These are phyloP conservation scores for Metallyticus violacea DNA, from an alignment of 2,888 invertebrate genomes.

Conservation along the genomic window DNA sequence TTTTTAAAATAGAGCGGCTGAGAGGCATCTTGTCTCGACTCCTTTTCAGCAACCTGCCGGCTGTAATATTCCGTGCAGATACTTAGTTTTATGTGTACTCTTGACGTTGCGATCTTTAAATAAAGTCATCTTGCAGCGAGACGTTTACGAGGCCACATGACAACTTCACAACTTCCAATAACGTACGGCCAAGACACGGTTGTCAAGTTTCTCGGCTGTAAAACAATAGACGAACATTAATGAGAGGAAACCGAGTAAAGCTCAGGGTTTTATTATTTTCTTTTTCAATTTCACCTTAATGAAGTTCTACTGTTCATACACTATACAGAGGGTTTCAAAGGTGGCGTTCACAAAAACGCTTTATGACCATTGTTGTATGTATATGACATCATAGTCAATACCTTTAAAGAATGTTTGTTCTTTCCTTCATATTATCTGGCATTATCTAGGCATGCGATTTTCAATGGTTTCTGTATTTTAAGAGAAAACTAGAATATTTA, in stretches of 20 bases:
- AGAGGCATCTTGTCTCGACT: neutral
- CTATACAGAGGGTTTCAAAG: no score
- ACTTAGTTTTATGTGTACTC: neutral
- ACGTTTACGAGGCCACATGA: neutral
- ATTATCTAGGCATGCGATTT: no score
- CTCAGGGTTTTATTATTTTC: neutral
- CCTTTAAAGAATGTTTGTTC: no score
- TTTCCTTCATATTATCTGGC: no score
- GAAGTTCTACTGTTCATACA: no score
- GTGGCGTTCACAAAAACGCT: no score
- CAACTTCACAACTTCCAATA: neutral
- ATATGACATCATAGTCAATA: no score
- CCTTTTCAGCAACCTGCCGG: neutral
- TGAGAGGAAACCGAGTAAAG: neutral
- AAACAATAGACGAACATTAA: neutral
- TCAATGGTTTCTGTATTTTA: no score
- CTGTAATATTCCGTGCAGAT: neutral
- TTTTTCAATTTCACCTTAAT: no score
- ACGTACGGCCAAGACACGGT: neutral
- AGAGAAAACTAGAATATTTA: no score
- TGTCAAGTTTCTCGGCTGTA: neutral
- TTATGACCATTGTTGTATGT: no score
- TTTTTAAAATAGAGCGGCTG: neutral
- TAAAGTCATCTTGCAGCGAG: neutral
- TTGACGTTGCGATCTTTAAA: neutral